Conservation (phyloP, 2,797 vertebrate genomes). For the Sebastes nivosus region DNA sequence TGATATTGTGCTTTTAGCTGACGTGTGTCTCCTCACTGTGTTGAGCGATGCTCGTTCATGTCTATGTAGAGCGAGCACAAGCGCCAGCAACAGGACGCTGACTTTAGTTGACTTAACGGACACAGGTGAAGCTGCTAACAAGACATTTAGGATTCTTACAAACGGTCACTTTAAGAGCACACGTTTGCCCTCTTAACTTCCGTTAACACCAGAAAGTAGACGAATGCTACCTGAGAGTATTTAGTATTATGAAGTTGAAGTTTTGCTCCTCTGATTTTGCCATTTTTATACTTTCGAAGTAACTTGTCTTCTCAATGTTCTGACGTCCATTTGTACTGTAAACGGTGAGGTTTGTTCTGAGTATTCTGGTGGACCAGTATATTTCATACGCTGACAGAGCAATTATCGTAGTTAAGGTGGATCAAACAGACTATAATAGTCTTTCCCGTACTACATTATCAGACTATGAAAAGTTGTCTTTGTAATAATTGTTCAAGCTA, state of each 20-base stretch:
- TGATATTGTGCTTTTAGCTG: no score
- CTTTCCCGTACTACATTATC: neutral
- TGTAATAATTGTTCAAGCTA: neutral
- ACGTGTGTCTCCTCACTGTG: no score
- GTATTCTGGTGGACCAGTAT: neutral
- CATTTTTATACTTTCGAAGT: slow-evolving; percentile 1
- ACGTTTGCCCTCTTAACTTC: neutral
- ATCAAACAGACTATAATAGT: neutral
- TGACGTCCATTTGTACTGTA: neutral
- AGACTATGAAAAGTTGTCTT: neutral
- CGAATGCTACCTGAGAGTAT: neutral
- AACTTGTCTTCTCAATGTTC: neutral
- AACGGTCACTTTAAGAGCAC: neutral
- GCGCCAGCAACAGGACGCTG: no score
- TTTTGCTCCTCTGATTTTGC: neutral
- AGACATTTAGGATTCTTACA: no score
- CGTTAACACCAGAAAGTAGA: neutral
- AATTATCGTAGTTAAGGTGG: neutral
- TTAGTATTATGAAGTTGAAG: slow-evolving; percentile 2
- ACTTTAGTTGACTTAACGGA: no score
- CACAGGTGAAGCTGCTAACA: no score
- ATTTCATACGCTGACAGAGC: neutral
- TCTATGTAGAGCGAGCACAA: no score
- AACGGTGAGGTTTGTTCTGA: neutral
- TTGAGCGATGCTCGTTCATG: no score